Conservation (phyloP, 2,113 vertebrate genomes). For the Salvelinus fontinalis region DNA sequence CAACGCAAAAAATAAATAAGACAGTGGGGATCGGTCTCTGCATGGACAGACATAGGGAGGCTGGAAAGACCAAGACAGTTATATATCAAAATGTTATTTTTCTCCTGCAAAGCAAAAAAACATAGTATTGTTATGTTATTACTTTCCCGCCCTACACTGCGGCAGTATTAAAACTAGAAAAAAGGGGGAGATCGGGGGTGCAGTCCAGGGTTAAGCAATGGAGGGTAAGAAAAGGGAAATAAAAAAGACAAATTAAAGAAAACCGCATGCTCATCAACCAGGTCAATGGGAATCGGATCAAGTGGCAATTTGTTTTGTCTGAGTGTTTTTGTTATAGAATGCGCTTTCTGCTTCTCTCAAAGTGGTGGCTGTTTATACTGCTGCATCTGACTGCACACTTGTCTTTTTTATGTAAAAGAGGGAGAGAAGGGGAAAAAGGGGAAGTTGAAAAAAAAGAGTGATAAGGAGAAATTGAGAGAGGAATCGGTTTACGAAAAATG, state of each 20-base stretch:
- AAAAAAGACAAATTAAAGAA: constrained; percentile 33
- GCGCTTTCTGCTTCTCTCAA: constrained; percentile 61
- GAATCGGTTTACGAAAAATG: constrained; percentile 66
- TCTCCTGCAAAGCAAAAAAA: constrained; percentile 90
- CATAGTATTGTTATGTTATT: constrained; percentile 71
- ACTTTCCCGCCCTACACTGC: constrained; percentile 51
- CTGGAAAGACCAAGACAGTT: constrained; percentile 79
- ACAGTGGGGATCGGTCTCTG: constrained; percentile 74
- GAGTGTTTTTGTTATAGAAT: constrained; percentile 72
- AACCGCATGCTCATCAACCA: constrained; percentile 74
- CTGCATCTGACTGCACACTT: constrained; percentile 71
- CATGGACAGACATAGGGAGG: constrained; percentile 71
- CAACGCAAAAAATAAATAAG: constrained; percentile 68
- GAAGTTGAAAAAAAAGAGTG: constrained; percentile 2
- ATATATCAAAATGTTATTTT: constrained; percentile 46
- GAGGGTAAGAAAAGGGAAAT: constrained; percentile 27
- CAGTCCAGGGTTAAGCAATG: constrained; percentile 70
- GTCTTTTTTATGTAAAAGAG: constrained; percentile 44
- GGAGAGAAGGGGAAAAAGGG: constrained; percentile 8
- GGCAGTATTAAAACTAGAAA: constrained; percentile 51
- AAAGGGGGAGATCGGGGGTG: constrained; percentile 45
- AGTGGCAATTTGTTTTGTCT: constrained; percentile 72
- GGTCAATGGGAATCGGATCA: constrained; percentile 64
- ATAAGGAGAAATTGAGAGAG: constrained; percentile 20
- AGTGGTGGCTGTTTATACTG: constrained; percentile 72